Conservation (phyloP, 2,113 vertebrate genomes). For the Epinephelus cyanopodus region DNA sequence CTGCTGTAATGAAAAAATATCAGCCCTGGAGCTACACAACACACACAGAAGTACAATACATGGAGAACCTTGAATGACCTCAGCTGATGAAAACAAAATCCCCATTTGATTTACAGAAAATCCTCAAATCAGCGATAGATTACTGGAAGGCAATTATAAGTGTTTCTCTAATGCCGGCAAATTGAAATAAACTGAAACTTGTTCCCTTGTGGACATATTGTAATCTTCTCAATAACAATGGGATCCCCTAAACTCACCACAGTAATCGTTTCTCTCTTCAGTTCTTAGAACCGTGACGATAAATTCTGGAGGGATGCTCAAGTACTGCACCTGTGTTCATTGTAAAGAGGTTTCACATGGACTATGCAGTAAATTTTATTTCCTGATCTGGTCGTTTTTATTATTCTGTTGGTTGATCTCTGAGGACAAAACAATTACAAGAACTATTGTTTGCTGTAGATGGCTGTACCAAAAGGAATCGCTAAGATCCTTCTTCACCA, state of each 20-base stretch:
- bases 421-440: background rate
- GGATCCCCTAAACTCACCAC: conserved; percentile 36
- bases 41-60: conserved; percentile 19
- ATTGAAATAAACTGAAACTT: conserved; percentile 19
- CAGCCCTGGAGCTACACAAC: conserved; percentile 45
- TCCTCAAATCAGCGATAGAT: conserved; percentile 55
- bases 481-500: background rate
- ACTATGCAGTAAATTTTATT: conserved; percentile 22
- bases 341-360: conserved; percentile 8
- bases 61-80: conserved; percentile 27
- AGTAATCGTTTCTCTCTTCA: conserved; percentile 21
- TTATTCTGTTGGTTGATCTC: conserved; percentile 9
- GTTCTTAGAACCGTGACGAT: conserved; percentile 22
- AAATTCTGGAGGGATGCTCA: conserved; percentile 17
- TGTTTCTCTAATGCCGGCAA: conserved; percentile 23
- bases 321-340: background rate
- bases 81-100: conserved; percentile 72
- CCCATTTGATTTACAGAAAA: conserved; percentile 74
- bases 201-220: conserved; percentile 16
- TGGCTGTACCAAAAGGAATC: background rate
- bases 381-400: conserved; percentile 12
- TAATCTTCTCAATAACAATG: conserved; percentile 54
- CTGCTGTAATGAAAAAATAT: conserved; percentile 53
- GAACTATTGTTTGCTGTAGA: too few relatives aligned
- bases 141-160: conserved; percentile 33